Evolutionary conservation across 2,113 vertebrate species (phyloP).

Genomic region (Scopus umbretta): DNA sequence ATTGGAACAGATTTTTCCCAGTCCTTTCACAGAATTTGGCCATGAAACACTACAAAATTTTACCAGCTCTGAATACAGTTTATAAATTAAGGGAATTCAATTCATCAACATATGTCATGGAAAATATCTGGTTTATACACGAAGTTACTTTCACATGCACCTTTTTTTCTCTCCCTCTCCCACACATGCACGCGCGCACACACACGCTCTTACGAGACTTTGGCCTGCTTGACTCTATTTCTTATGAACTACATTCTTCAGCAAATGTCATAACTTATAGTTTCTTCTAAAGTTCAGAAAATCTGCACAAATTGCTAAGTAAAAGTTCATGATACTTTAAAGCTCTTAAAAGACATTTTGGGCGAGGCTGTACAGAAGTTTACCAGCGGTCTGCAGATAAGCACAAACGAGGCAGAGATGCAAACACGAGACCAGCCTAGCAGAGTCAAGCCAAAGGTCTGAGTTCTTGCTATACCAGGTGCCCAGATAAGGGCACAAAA

Average conservation of each 20-base stretch:
- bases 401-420: slow-evolving; percentile 4
- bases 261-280: neutral
- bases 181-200: neutral
- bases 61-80: slow-evolving; percentile 20
- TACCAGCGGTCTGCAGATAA: slow-evolving; percentile 10
- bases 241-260: neutral
- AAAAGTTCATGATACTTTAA: slow-evolving; percentile 15
- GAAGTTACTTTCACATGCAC: slow-evolving; percentile 19
- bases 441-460: slow-evolving; percentile 48
- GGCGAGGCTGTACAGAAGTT: neutral
- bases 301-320: neutral
- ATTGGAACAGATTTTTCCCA: slow-evolving; percentile 46
- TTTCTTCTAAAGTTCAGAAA: neutral
- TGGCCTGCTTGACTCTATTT: neutral
- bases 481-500: slow-evolving; percentile 38
- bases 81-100: slow-evolving; percentile 34
- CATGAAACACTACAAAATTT: neutral
- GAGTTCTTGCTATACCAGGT: slow-evolving; percentile 17
- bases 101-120: slow-evolving; percentile 7
- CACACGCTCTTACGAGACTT: neutral
- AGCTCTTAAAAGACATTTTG: neutral
- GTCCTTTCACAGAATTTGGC: neutral
- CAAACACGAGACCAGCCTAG: neutral
- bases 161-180: neutral
- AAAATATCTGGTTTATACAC: slow-evolving; percentile 44